Evolutionary conservation across 2,113 vertebrate species (phyloP).

Genomic region (Dunckerocampus dactyliophorus): DNA sequence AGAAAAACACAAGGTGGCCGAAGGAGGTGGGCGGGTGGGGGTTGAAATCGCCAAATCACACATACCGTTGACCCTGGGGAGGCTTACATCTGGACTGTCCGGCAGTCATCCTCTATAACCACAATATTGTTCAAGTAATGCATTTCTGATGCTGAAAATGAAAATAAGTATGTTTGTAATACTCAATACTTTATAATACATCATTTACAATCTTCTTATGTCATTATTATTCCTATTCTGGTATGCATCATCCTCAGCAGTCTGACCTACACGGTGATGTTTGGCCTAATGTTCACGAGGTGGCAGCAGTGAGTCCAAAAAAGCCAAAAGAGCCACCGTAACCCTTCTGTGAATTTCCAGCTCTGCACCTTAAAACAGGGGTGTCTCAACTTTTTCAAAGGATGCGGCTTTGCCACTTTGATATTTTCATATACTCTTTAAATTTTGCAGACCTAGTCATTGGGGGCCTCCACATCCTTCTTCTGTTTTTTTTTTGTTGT

Average conservation of each 20-base stretch:
- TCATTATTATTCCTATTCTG: background rate
- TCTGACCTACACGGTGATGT: conserved; percentile 6
- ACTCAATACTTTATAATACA: too few species aligned
- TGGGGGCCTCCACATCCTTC: too few species aligned
- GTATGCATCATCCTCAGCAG: background rate
- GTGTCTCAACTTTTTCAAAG: too few species aligned
- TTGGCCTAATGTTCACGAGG: conserved; percentile 46
- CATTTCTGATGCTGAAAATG: too few species aligned
- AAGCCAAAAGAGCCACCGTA: background rate
- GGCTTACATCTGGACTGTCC: background rate
- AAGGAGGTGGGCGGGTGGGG: conserved; percentile 45
- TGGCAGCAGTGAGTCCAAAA: conserved; percentile 60
- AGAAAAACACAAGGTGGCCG: conserved; percentile 10
- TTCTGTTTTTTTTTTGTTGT: too few species aligned
- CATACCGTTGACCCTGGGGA: conserved; percentile 10
- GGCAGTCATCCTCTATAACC: too few species aligned
- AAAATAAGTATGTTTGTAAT: too few species aligned
- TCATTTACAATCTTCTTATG: background rate
- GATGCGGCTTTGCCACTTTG: too few species aligned
- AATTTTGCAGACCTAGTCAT: too few species aligned
- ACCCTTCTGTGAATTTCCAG: background rate
- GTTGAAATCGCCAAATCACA: conserved; percentile 74
- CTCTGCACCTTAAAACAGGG: background rate
- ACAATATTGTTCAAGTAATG: too few species aligned
- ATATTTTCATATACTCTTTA: too few species aligned